Percentiles rank a stretch among this genome's conserved stretches.
Evolutionary conservation across 2,888 invertebrate genomes (phyloP).

Genomic region (Plemyria rubiginata): DNA sequence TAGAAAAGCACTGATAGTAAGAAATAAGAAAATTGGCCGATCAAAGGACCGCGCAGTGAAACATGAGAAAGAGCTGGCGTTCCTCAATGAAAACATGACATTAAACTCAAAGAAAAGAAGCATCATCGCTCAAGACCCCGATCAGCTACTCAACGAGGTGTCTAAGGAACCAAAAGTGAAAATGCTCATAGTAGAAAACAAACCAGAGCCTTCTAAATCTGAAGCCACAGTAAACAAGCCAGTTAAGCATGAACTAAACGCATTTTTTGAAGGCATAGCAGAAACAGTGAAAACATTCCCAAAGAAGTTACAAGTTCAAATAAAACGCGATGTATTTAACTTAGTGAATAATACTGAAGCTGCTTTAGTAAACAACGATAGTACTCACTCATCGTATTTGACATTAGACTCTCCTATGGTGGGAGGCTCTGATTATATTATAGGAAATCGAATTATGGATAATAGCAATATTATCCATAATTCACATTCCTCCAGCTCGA

Average conservation of each 20-base stretch:
- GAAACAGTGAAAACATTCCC: conserved; percentile 30
- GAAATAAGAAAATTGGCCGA: conserved; percentile 8
- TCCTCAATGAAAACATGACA: conserved; percentile 21
- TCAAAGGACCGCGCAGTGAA: conserved; percentile 22
- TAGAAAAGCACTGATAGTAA: conserved; percentile 27
- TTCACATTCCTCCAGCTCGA: background rate
- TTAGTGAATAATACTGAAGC: conserved; percentile 25
- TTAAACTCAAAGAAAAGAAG: conserved; percentile 7
- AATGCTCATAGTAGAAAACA: background rate
- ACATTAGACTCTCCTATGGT: conserved; percentile 1
- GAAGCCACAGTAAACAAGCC: background rate
- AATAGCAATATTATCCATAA: no score
- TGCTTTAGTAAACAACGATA: conserved; percentile 6
- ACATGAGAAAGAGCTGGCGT: conserved; percentile 23
- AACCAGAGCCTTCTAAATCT: background rate
- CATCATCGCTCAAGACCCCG: background rate
- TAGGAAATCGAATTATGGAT: background rate
- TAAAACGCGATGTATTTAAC: conserved; percentile 26
- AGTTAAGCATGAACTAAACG: conserved; percentile 12
- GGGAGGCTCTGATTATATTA: background rate
- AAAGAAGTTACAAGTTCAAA: conserved; percentile 18
- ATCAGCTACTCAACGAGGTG: background rate
- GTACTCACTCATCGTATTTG: background rate
- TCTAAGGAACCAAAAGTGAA: conserved; percentile 8
- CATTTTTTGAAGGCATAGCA: conserved; percentile 30